Percentiles rank a stretch among this genome's conserved stretches.
These are phyloP conservation scores for Drosophila fungiperda DNA, from an alignment of 2,888 invertebrate species.

Conservation along the genomic window DNA sequence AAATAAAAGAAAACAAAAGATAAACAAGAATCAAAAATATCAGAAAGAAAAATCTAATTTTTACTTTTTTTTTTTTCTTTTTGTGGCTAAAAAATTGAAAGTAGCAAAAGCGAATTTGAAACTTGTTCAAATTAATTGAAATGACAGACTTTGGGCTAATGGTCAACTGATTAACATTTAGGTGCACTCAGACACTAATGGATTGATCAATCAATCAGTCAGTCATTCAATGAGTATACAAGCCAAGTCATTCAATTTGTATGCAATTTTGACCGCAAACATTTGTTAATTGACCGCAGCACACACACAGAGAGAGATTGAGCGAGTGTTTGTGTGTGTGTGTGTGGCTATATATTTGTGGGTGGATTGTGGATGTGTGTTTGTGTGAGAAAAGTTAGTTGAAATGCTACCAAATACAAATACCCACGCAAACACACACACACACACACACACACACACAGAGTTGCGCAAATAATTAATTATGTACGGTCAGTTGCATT, in stretches of 20 bases:
- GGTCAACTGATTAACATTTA: constrained; percentile 40
- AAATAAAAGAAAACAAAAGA: too few species aligned
- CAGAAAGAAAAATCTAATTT: background rate
- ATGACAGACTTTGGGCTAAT: constrained; percentile 25
- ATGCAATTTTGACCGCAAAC: constrained; percentile 74
- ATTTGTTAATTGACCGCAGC: constrained; percentile 72
- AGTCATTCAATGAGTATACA: constrained; percentile 47
- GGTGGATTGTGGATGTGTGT: constrained; percentile 2
- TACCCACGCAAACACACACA: constrained; percentile 9
- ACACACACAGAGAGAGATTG: constrained; percentile 5
- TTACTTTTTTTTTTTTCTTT: background rate
- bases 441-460: constrained; percentile 4
- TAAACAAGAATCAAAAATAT: background rate
- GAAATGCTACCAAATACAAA: constrained; percentile 48
- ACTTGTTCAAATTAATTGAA: constrained; percentile 27
- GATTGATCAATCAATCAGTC: constrained; percentile 56
- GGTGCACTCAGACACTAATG: constrained; percentile 33
- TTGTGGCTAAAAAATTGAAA: background rate
- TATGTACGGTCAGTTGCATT: constrained; percentile 72
- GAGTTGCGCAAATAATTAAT: constrained; percentile 66
- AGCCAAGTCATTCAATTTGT: constrained; percentile 72
- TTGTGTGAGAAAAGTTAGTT: constrained; percentile 52
- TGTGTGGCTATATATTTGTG: background rate
- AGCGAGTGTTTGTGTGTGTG: constrained; percentile 3
- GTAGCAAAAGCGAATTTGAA: background rate